Evolutionary conservation across 2,113 vertebrate genomes (phyloP).

Genomic region (Pardalotus punctatus): DNA sequence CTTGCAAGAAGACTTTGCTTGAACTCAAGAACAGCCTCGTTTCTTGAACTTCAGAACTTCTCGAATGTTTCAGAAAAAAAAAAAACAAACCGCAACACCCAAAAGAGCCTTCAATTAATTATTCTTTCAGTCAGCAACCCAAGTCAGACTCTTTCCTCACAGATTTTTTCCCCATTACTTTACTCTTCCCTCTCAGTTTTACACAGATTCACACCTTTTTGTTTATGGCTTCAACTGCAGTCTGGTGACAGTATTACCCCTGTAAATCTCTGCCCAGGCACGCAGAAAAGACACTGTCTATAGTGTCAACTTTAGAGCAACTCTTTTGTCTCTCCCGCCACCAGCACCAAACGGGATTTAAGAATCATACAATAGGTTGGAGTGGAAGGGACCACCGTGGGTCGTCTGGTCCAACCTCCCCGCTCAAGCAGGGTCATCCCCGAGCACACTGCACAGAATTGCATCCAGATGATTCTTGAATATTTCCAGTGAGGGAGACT

Average conservation of each 20-base stretch:
- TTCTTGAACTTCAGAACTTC: not conserved
- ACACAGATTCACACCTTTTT: accelerated
- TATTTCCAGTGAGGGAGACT: not conserved
- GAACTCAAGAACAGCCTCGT: not conserved
- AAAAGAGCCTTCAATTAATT: not conserved
- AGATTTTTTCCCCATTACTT: not conserved
- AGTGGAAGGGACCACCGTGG: not conserved
- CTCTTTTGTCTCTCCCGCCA: accelerated
- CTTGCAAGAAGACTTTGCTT: accelerated
- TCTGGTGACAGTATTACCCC: accelerated
- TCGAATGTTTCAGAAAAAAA: not conserved
- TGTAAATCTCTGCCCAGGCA: not conserved
- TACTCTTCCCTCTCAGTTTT: not conserved
- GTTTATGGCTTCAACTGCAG: accelerated
- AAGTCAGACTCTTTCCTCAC: not conserved
- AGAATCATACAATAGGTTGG: not conserved
- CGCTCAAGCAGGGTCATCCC: not conserved
- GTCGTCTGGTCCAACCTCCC: not conserved
- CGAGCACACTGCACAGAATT: not conserved
- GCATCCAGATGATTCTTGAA: not conserved
- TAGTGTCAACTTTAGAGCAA: accelerated
- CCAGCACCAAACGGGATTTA: no score
- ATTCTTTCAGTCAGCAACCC: not conserved
- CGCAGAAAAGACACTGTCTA: accelerated
- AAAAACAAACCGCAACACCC: not conserved